Percentiles rank a stretch among this genome's conserved stretches.
These are phyloP conservation scores for Merodon equestris DNA, from an alignment of 2,888 invertebrate genomes.

Conservation along the genomic window DNA sequence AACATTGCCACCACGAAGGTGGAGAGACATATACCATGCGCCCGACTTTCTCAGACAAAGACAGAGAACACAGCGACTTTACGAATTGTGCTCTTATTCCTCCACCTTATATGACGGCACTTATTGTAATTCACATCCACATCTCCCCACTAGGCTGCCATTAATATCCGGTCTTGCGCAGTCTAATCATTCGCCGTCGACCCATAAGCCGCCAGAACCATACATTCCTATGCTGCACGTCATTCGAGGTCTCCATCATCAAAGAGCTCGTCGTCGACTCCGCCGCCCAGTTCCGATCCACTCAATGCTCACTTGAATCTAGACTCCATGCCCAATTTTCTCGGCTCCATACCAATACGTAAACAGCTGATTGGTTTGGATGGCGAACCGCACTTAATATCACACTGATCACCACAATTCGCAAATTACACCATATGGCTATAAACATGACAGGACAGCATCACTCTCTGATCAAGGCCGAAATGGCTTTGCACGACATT, in stretches of 20 bases:
- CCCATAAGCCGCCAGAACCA: constrained; percentile 74
- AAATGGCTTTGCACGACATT: too few species aligned
- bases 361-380: constrained; percentile 75
- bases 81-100: constrained; percentile 40
- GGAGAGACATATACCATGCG: constrained; percentile 86
- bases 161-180: constrained; percentile 68
- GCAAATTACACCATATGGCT: constrained; percentile 54
- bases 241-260: constrained; percentile 84
- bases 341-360: constrained; percentile 78
- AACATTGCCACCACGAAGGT: constrained; percentile 85
- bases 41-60: constrained; percentile 80
- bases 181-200: constrained; percentile 73
- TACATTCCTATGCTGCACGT: constrained; percentile 85
- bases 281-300: constrained; percentile 56
- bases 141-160: constrained; percentile 67
- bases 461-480: constrained; percentile 41
- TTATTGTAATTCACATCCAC: too few species aligned
- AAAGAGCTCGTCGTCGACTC: constrained; percentile 67
- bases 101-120: constrained; percentile 31
- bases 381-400: constrained; percentile 71
- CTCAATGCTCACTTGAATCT: constrained; percentile 75
- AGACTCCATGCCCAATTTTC: constrained; percentile 77
- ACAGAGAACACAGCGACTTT: constrained; percentile 54
- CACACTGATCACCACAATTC: constrained; percentile 53
- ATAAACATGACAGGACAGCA: constrained; percentile 77